A percentile compares a stretch with the other conserved stretches of the same genome.
These are phyloP conservation scores for Rhinoptilus africanus DNA, from an alignment of 2,113 vertebrate genomes.

Conservation along the genomic window DNA sequence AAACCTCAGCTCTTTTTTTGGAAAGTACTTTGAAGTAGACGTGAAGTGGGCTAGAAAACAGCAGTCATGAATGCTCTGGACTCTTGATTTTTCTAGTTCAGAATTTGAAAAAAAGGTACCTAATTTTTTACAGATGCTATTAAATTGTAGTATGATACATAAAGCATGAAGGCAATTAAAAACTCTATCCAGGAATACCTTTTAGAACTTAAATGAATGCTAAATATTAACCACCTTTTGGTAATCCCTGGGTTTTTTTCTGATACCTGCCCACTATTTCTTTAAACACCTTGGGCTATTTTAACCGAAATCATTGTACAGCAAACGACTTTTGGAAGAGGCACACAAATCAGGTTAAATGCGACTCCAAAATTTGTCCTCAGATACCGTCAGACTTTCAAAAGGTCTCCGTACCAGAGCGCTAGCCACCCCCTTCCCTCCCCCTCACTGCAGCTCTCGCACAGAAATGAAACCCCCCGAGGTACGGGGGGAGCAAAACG, in stretches of 20 bases:
- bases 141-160: fast-evolving
- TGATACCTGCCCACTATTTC: not conserved
- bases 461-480: not conserved
- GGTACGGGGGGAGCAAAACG: fast-evolving
- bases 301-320: fast-evolving
- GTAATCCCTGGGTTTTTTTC: not conserved
- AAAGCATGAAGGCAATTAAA: not conserved
- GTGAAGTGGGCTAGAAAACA: not conserved
- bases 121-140: not conserved
- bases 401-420: fast-evolving
- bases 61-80: not conserved
- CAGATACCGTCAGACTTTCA: fast-evolving
- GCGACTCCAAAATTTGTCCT: not conserved
- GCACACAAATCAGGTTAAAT: fast-evolving
- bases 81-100: not conserved
- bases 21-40: not conserved
- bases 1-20: not conserved
- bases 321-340: not conserved
- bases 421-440: fast-evolving
- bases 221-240: not conserved
- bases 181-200: not conserved
- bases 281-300: not conserved
- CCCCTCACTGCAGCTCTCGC: not conserved
- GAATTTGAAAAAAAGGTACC: not conserved
- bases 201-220: not conserved